Base-by-base conservation (phyloP, 2,797 vertebrate species). In the Erethizon dorsatum region DNA sequence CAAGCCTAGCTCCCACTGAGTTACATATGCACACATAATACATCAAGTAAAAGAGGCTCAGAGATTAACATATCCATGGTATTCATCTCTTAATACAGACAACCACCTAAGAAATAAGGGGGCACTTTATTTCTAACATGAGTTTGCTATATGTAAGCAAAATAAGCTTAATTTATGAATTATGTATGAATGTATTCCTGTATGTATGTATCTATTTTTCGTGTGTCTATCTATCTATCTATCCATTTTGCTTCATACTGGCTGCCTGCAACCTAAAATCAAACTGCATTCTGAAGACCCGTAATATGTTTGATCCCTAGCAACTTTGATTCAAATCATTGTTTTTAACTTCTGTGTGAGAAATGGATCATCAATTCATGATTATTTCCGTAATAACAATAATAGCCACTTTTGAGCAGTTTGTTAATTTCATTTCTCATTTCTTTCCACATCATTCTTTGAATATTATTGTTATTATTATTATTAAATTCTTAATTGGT, bases 291-390 rank as follows among this genome's bases (percentile, higher is more conserved):
- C 20, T 85, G 37, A 67, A 91, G 37, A 84, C 50, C 4, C 63
- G 45, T 73, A 61, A 88, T 83, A 92, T 93, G 11, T 86, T 80
- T 87, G 37, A 17, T 86, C n/a, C 31, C 4, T 79, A 59, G 57
- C n/a, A 45, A 73, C n/a, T 94, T 88, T 71, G 56, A 78, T 87
- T 87, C 41, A 83, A 92, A 59, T 85, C 50, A 65, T 65, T 92
- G n/a, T 69, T 87, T 96, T 96, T 65, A 92, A 90, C 2, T 73
- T 92, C 24, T 20, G n/a, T 78, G 82, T 83, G 83, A 59, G 47
- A 90, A 57, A 65, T 33, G 2, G 4, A 86, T 8, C 75, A 92
- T 87, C 37, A 90, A 18, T 78, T 78, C 77, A 41, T 90, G 24
- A 56, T 77, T 63, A 61, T 50, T 90, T 89, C 37, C 45, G 33